phyloP scores from a whole-genome alignment of 2,888 invertebrate genomes.

The Apodemia duryi region DNA sequence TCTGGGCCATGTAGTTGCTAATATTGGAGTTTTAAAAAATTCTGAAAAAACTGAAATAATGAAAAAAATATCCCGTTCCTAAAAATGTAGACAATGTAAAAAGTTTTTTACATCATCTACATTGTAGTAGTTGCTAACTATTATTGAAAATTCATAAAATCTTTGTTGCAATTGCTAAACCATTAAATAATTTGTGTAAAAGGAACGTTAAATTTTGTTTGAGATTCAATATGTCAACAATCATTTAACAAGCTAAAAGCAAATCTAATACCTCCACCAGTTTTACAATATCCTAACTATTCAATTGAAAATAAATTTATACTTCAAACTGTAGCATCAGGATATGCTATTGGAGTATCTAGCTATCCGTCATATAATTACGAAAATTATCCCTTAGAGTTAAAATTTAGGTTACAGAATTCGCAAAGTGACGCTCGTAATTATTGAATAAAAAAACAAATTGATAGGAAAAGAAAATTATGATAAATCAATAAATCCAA shows the following conservation, averaged over 20 bases:
- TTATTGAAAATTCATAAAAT: neutral
- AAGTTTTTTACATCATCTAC: too few relatives aligned
- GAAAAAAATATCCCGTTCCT: neutral
- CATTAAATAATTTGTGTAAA: neutral
- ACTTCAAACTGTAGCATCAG: too few relatives aligned
- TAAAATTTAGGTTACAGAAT: neutral
- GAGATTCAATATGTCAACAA: too few relatives aligned
- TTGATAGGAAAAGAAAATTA: neutral
- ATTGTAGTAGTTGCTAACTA: too few relatives aligned
- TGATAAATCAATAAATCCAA: conserved; percentile 7
- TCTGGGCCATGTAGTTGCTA: neutral
- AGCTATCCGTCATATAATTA: neutral
- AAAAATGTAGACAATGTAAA: too few relatives aligned
- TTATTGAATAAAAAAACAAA: neutral
- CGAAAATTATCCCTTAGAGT: neutral
- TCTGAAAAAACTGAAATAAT: neutral
- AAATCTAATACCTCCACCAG: too few relatives aligned
- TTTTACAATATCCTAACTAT: too few relatives aligned
- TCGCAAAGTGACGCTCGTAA: neutral
- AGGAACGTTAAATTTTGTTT: too few relatives aligned
- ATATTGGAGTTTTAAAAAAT: neutral
- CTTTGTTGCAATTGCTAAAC: neutral
- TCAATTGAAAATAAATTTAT: too few relatives aligned
- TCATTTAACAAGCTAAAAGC: too few relatives aligned
- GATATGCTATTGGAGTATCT: too few relatives aligned